These are phyloP conservation scores for Seira musarum DNA, from an alignment of 2,888 invertebrate species.

Conservation along the genomic window DNA sequence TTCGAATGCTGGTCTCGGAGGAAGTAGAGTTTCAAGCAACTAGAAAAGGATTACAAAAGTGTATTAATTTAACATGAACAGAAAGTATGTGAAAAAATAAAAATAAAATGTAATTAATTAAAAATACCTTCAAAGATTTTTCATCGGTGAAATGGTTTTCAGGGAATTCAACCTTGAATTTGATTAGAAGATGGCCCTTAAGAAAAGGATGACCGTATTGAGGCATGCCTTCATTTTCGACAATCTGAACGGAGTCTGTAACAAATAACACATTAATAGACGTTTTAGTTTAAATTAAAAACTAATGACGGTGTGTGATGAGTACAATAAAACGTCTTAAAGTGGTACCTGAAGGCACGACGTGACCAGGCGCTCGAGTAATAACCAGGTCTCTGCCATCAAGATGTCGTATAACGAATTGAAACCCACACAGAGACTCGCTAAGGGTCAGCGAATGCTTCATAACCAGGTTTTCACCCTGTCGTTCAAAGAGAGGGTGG, in stretches of 20 bases:
- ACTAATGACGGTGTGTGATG: too few species aligned
- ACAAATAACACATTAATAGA: too few species aligned
- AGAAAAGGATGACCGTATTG: conserved; percentile 86
- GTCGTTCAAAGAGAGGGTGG: conserved; percentile 85
- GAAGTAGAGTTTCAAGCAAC: conserved; percentile 83
- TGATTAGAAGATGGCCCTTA: conserved; percentile 88
- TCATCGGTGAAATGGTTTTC: conserved; percentile 83
- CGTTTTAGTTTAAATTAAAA: conserved; percentile 22
- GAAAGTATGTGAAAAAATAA: conserved; percentile 20
- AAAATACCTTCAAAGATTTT: conserved; percentile 75
- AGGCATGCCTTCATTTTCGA: conserved; percentile 94
- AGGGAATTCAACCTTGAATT: conserved; percentile 91
- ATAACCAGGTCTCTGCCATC: conserved; percentile 89
- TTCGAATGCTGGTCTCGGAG: conserved; percentile 80
- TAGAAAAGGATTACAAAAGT: conserved; percentile 73
- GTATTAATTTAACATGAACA: conserved; percentile 15
- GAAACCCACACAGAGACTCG: conserved; percentile 93
- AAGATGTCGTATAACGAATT: conserved; percentile 87
- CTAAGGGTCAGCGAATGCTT: conserved; percentile 84
- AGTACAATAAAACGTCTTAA: too few species aligned
- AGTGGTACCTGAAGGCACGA: conserved; percentile 83
- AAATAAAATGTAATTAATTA: conserved; percentile 11
- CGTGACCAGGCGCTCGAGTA: conserved; percentile 82
- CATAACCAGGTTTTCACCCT: conserved; percentile 82
- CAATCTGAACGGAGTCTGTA: conserved; percentile 78